phyloP scores from a whole-genome alignment of 2,797 vertebrate genomes.

The Cynodonichthys magdalenae region DNA sequence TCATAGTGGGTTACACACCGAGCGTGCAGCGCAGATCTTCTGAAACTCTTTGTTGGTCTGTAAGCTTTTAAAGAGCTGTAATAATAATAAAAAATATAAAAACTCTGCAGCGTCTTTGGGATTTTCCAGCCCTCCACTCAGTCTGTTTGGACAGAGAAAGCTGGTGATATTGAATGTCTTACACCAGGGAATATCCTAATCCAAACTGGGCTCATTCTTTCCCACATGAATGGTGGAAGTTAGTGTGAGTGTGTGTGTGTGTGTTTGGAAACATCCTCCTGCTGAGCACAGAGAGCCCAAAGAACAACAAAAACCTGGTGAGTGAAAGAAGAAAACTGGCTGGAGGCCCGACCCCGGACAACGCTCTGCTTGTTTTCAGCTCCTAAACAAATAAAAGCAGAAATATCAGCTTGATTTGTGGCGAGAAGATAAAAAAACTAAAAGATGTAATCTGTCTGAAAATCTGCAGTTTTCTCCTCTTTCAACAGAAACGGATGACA shows the following conservation, averaged over 20 bases:
- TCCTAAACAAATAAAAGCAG: slow-evolving; percentile 43
- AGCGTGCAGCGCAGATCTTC: slow-evolving; percentile 27
- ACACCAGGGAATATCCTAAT: slow-evolving; percentile 83
- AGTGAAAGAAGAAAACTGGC: slow-evolving; percentile 81
- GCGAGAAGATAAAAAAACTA: too few species aligned
- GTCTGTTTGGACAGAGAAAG: slow-evolving; percentile 75
- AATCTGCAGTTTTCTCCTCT: background rate
- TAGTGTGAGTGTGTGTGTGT: slow-evolving; percentile 36
- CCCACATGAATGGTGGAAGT: slow-evolving; percentile 83
- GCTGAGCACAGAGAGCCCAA: slow-evolving; percentile 70
- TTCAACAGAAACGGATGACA: background rate
- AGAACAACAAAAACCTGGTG: slow-evolving; percentile 77
- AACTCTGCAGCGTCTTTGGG: slow-evolving; percentile 65
- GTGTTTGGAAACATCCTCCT: slow-evolving; percentile 78
- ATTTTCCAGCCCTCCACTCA: slow-evolving; percentile 74
- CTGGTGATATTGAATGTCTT: slow-evolving; percentile 82
- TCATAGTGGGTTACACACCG: slow-evolving; percentile 2
- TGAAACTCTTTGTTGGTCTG: slow-evolving; percentile 45
- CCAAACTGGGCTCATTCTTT: slow-evolving; percentile 83
- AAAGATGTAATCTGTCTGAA: background rate
- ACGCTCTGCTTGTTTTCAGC: slow-evolving; percentile 64
- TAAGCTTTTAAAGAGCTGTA: slow-evolving; percentile 68
- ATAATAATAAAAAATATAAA: slow-evolving; percentile 59
- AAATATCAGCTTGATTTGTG: background rate
- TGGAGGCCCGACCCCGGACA: slow-evolving; percentile 55